Conservation (phyloP, 2,113 vertebrate genomes). For the Gorsachius goisagi region DNA sequence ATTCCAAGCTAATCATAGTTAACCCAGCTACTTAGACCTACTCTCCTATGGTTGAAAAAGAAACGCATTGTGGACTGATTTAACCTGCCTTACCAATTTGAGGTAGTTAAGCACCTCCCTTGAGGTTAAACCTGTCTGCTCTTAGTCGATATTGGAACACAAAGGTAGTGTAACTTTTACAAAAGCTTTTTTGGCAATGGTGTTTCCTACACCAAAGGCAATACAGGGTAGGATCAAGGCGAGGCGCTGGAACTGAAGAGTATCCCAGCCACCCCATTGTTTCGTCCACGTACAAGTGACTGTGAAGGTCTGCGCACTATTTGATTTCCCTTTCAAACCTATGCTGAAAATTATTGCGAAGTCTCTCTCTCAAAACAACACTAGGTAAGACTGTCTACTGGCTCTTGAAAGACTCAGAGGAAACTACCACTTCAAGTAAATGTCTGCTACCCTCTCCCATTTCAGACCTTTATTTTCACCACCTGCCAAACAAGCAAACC, state of each 20-base stretch:
- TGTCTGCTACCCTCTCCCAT: neutral
- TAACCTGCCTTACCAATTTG: neutral
- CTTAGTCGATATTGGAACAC: neutral
- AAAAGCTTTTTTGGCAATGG: neutral
- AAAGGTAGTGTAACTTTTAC: neutral
- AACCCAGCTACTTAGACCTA: neutral
- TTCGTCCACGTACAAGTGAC: neutral
- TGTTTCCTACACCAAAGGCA: constrained; percentile 11
- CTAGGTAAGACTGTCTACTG: neutral
- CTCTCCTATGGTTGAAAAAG: neutral
- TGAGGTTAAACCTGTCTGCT: neutral
- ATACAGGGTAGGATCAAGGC: constrained; percentile 7
- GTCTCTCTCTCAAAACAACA: neutral
- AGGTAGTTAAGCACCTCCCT: neutral
- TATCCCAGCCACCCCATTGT: neutral
- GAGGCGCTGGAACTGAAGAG: neutral
- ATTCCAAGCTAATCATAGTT: neutral
- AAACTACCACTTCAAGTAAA: neutral
- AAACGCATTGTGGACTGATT: neutral
- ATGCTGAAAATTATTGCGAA: neutral
- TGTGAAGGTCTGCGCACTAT: neutral
- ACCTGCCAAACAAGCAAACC: neutral
- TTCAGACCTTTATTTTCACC: neutral
- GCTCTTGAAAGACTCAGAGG: neutral
- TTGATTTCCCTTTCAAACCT: neutral